A percentile compares a stretch with the other conserved stretches of the same genome.
Evolutionary conservation across 1,140 invertebrate genomes (phyloP).

Genomic region (Brachionus rotundiformis): DNA sequence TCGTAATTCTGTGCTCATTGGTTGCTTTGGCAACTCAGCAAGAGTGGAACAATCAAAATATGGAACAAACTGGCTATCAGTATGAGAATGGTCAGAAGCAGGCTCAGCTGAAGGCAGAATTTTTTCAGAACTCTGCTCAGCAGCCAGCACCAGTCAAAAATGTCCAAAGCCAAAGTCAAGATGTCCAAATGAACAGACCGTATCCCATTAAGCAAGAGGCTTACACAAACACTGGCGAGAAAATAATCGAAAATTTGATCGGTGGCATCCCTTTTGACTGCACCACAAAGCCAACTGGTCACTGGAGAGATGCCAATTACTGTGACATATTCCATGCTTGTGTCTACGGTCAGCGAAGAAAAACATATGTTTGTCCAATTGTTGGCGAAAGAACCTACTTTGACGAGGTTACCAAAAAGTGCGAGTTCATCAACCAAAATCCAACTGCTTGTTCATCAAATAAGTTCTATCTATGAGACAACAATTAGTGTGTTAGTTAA

Average conservation of each 20-base stretch:
- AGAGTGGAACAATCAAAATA: conserved; percentile 35
- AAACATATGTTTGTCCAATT: conserved; percentile 12
- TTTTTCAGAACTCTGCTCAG: background rate
- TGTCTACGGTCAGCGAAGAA: conserved; percentile 31
- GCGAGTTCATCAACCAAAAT: conserved; percentile 29
- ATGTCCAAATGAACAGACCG: background rate
- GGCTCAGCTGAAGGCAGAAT: background rate
- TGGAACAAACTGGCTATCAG: background rate
- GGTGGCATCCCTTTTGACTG: conserved; percentile 51
- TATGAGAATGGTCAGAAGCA: background rate
- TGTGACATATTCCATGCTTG: conserved; percentile 51
- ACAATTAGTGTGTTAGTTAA: no score
- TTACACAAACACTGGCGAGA: conserved; percentile 38
- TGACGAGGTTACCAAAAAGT: conserved; percentile 20
- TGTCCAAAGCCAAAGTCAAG: background rate
- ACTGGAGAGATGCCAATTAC: conserved; percentile 33
- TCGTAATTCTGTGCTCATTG: background rate
- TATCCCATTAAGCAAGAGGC: conserved; percentile 16
- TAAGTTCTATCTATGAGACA: conserved; percentile 6
- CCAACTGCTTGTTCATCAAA: background rate
- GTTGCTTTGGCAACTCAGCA: conserved; percentile 8
- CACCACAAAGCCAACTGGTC: conserved; percentile 1
- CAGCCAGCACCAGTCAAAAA: background rate
- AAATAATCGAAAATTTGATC: conserved; percentile 43
- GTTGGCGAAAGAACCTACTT: conserved; percentile 49